These are phyloP conservation scores for Cheirogaleus medius DNA, from an alignment of 2,113 vertebrate species.

Conservation along the genomic window DNA sequence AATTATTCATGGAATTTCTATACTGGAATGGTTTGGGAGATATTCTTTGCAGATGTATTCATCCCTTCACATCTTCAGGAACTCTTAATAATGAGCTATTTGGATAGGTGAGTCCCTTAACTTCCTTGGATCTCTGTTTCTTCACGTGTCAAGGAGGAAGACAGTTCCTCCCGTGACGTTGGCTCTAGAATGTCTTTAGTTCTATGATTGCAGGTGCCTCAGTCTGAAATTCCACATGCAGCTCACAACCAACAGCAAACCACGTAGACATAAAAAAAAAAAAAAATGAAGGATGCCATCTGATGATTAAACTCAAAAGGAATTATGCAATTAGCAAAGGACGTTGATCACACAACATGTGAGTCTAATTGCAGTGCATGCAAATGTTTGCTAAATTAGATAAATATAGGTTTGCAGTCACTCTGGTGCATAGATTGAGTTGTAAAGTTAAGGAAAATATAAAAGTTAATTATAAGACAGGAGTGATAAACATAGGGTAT, in stretches of 20 bases:
- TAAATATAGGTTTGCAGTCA: conserved; percentile 64
- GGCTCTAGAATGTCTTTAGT: background rate
- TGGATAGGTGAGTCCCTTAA: background rate
- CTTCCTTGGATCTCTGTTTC: background rate
- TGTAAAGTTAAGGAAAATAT: conserved; percentile 2
- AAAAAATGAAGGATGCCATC: conserved; percentile 43
- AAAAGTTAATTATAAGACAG: conserved; percentile 58
- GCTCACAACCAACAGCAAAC: background rate
- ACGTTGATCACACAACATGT: background rate
- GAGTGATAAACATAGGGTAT: background rate
- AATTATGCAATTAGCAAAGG: conserved; percentile 63
- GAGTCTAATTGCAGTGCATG: conserved; percentile 42
- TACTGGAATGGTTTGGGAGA: background rate
- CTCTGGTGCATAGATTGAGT: conserved; percentile 37
- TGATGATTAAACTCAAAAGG: conserved; percentile 53
- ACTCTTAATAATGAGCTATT: background rate
- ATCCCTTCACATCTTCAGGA: background rate
- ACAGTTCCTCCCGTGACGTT: background rate
- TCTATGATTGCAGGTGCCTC: background rate
- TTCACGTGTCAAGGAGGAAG: background rate
- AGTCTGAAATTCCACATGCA: background rate
- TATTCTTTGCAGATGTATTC: background rate
- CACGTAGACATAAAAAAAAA: background rate
- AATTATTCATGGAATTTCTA: conserved; percentile 2
- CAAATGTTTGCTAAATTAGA: conserved; percentile 60